These are phyloP conservation scores for Gymnorhina tibicen DNA, from an alignment of 2,113 vertebrate species.

Conservation along the genomic window DNA sequence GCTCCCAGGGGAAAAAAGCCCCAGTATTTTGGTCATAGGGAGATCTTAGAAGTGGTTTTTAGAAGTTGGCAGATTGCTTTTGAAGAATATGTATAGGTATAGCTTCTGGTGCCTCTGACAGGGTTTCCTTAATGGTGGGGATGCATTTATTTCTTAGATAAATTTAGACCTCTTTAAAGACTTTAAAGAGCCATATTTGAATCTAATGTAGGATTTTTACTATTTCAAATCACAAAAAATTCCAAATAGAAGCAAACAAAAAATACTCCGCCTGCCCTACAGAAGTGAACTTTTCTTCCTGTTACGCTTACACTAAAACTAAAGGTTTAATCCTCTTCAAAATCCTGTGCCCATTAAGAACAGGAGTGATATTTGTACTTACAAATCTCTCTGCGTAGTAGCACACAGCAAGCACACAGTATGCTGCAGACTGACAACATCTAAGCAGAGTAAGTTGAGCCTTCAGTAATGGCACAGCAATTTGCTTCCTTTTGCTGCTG, in stretches of 20 bases:
- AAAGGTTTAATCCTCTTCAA: not conserved
- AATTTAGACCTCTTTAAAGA: not conserved
- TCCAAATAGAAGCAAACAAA: not conserved
- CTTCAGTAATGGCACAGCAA: not conserved
- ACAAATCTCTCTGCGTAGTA: not conserved
- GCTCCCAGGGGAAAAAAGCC: accelerated
- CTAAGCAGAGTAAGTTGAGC: not conserved
- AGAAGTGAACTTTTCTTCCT: not conserved
- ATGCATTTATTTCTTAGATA: not conserved
- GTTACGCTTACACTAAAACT: not conserved
- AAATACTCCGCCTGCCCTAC: accelerated
- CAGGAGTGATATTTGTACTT: not conserved
- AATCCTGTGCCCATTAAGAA: not conserved
- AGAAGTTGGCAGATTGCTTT: not conserved
- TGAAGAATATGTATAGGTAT: not conserved
- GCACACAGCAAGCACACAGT: not conserved
- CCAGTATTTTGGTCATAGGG: not conserved
- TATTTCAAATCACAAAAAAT: not conserved
- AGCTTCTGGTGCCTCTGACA: not conserved
- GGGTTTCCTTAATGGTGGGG: not conserved
- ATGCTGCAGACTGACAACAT: not conserved
- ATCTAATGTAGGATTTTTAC: not conserved
- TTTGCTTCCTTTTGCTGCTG: not conserved
- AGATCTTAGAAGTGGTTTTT: not conserved
- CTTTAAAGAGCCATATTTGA: not conserved